phyloP scores from a whole-genome alignment of 2,797 vertebrate species.

The Poecilia picta region DNA sequence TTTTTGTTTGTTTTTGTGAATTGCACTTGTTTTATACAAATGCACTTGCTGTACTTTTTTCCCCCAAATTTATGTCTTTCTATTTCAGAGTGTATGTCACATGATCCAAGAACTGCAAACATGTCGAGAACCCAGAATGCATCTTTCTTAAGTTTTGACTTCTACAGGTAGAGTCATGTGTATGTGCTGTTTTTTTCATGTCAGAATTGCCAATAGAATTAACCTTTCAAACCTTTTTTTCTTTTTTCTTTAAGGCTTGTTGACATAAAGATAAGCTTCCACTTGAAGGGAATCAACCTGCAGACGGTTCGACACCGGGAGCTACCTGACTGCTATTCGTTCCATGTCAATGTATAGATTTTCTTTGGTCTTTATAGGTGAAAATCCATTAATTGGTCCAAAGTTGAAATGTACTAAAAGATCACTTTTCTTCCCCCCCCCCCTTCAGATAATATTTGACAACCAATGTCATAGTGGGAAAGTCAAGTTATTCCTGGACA shows the following conservation, averaged over 20 bases:
- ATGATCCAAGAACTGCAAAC: slow-evolving; percentile 61
- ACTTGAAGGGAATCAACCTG: slow-evolving; percentile 91
- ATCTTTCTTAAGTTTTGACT: slow-evolving; percentile 80
- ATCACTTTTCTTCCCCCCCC: slow-evolving; percentile 10
- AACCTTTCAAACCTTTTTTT: not conserved
- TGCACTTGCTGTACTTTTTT: not conserved
- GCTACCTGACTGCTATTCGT: slow-evolving; percentile 92
- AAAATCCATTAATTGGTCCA: not conserved
- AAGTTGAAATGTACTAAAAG: not conserved
- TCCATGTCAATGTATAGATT: slow-evolving; percentile 84
- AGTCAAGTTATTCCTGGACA: slow-evolving; percentile 91
- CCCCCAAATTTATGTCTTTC: not conserved
- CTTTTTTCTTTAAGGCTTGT: slow-evolving; percentile 82
- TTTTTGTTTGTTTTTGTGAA: not conserved
- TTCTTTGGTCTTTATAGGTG: not conserved
- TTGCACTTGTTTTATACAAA: not conserved
- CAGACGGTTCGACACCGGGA: slow-evolving; percentile 90
- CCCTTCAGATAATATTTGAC: slow-evolving; percentile 90
- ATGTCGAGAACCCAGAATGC: slow-evolving; percentile 69
- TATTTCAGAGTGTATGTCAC: slow-evolving; percentile 70
- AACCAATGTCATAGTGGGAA: slow-evolving; percentile 95
- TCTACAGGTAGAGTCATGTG: slow-evolving; percentile 71
- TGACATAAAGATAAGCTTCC: slow-evolving; percentile 87
- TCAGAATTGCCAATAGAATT: not conserved
- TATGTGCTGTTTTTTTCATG: not conserved